Base-by-base conservation (phyloP, 37 sponge, comb jelly and placozoan genomes). In the Beroe forskalii region DNA sequence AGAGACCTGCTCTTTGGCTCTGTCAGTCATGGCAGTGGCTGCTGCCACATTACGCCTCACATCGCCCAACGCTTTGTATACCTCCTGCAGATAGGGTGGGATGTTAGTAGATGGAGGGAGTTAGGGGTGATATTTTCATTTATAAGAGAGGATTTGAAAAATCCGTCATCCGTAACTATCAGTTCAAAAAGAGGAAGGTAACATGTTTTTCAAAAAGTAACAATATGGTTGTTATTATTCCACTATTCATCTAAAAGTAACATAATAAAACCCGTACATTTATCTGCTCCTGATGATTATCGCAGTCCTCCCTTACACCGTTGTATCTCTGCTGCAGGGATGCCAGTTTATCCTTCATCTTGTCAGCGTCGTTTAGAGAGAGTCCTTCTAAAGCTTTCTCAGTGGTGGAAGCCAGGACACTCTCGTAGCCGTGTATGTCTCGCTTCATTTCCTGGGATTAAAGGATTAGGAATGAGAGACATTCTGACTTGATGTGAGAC, bases 341-440 rank as follows among this genome's bases (percentile, higher is more conserved):
- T 1, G 86, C 86, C 12, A 80, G 86, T 27, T 44, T 80, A 3
- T 80, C 86, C 27, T 80, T 80, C 86, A 80, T 80, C 86, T 25
- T 80, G 31, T 80, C 86, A 20, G 86, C 86, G 42, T 80, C 86
- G 23, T 80, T 37, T 8, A 80, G 55, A 6, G 55, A 44, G 30
- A 80, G 86, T 14, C 86, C 86, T 24, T 80, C 55, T 23, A 80
- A 48, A 19, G 86, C 86, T 48, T 80, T 80, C 86, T 80, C 86
- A 14, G 44, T 80, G 86, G 40, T 80, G 55, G 86, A 44, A 2
- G 55, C 19, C 27, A 80, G 12, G 9, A 80, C 86, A 43, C 55
- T 23, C 35, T 80, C 86, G 31, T 80, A 80, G 23, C 86, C 86
- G 86, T 80, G 86, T 42, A 80, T 44, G 31, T 80, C 86, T 25